These are phyloP conservation scores for Drosophila nebulosa DNA, from an alignment of 1,140 invertebrate species.

Conservation along the genomic window DNA sequence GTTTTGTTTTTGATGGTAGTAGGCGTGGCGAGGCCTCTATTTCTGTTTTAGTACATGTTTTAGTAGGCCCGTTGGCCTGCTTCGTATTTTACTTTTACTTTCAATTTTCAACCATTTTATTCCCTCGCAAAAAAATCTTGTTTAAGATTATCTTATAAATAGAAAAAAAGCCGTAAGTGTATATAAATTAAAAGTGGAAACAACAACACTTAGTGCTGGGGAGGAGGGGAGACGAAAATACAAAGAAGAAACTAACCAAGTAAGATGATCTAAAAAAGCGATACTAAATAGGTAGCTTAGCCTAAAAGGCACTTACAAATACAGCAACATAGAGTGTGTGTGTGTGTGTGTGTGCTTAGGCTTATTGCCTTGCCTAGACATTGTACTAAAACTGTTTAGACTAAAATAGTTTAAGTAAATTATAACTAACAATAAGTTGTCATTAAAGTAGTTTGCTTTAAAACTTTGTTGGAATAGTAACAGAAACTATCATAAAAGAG, in stretches of 20 bases:
- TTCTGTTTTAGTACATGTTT: background rate
- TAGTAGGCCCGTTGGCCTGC: background rate
- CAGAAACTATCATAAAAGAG: background rate
- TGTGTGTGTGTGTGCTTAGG: constrained; percentile 21
- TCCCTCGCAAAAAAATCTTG: constrained; percentile 54
- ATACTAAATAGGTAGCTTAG: constrained; percentile 7
- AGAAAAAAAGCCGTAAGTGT: constrained; percentile 37
- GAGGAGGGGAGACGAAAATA: constrained; percentile 29
- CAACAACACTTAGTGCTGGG: constrained; percentile 73
- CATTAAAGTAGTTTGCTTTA: background rate
- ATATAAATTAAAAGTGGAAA: constrained; percentile 67
- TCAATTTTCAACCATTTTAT: constrained; percentile 74
- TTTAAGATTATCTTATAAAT: constrained; percentile 57
- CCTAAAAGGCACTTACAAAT: constrained; percentile 24
- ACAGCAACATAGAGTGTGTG: constrained; percentile 12
- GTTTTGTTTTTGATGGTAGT: background rate
- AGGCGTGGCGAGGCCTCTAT: background rate
- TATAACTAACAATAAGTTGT: background rate
- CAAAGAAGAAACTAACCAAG: constrained; percentile 58
- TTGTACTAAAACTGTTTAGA: constrained; percentile 53
- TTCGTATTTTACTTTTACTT: constrained; percentile 40
- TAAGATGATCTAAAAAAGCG: constrained; percentile 22
- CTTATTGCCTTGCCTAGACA: constrained; percentile 52
- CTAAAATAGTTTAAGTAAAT: constrained; percentile 2
- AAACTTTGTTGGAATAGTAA: background rate